These are phyloP conservation scores for Megalonaias nervosa DNA, from an alignment of 1,140 invertebrate genomes.

Conservation along the genomic window DNA sequence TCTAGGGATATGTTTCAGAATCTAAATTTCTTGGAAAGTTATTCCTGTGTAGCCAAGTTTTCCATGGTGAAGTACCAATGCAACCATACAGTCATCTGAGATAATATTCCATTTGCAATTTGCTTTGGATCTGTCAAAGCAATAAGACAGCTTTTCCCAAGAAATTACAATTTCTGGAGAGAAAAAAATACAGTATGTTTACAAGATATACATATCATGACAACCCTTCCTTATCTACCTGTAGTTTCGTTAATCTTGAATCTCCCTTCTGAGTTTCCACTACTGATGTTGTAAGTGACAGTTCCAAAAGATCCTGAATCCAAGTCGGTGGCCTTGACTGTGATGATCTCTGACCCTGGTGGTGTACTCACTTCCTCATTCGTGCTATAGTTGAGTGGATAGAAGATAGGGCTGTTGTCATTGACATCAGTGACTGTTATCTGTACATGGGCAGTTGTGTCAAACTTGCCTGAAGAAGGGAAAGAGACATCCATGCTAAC, in stretches of 20 bases:
- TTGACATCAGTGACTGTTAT: constrained; percentile 92
- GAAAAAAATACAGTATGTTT: background rate
- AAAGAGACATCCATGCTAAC: constrained; percentile 8
- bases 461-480: constrained; percentile 85
- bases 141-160: too few species aligned
- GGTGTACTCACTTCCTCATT: constrained; percentile 38
- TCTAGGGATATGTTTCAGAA: too few species aligned
- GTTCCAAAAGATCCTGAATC: constrained; percentile 95
- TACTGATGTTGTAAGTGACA: constrained; percentile 84
- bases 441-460: constrained; percentile 89
- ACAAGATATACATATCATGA: background rate
- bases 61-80: too few species aligned
- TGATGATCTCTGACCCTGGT: constrained; percentile 85
- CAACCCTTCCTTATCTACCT: constrained; percentile 8
- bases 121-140: too few species aligned
- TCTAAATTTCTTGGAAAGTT: too few species aligned
- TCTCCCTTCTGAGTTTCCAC: constrained; percentile 23
- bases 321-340: constrained; percentile 85
- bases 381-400: constrained; percentile 69
- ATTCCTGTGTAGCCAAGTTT: too few species aligned
- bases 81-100: too few species aligned
- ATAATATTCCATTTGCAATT: too few species aligned
- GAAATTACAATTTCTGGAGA: too few species aligned
- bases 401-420: constrained; percentile 91
- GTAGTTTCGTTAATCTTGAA: constrained; percentile 18